Base-by-base conservation (phyloP, 2,797 vertebrate species). In the Hirundo rustica region DNA sequence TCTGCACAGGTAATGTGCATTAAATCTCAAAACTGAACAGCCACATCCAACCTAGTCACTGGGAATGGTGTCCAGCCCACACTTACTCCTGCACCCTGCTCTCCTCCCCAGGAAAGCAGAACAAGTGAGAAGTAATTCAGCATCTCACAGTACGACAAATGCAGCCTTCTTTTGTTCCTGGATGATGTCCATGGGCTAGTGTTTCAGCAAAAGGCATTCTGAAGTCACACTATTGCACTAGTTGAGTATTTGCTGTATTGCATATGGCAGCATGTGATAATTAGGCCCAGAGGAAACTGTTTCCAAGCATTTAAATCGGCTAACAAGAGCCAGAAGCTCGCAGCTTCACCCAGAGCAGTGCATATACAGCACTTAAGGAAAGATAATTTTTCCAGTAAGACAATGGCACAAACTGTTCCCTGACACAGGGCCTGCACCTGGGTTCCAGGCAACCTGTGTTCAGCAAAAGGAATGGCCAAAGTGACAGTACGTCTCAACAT, bases 341-440 rank as follows among this genome's bases (percentile, higher is more conserved):
- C 2, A 40, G 20, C 27, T 61, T 61, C 27, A 30, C 45, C 26
- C 26, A 45, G 53, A 79, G 30, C 0, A 2, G 12, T 6, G 14
- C 32, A 40, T 3, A 30, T 3, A 73, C 8, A 19, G 16, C 45
- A 67, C 10, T 58, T 18, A 50, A 1, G 8, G 23, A 87, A 88
- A 86, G 30, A 18, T 74, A 4, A 32, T 42, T 90, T 79, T 89
- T 73, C 71, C 71, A 23, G 45, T 71, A 61, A 5, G 18, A 73
- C 1, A 4, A 42, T 1, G 2, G 19, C 15, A 70, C 11, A 44
- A 88, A 83, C 68, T 5, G 2, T 58, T 81, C 73, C 55, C 65
- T 5, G 3, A 83, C 50, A 71, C 0, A 2, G 18, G 4, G 25
- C 30, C 36, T 73, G 55, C 34, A 50, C 7, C 8, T 7, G 5